A percentile compares a stretch with the other conserved stretches of the same genome.
Conservation (phyloP, 2,888 invertebrate genomes). For the Taphrorychus bicolor region DNA sequence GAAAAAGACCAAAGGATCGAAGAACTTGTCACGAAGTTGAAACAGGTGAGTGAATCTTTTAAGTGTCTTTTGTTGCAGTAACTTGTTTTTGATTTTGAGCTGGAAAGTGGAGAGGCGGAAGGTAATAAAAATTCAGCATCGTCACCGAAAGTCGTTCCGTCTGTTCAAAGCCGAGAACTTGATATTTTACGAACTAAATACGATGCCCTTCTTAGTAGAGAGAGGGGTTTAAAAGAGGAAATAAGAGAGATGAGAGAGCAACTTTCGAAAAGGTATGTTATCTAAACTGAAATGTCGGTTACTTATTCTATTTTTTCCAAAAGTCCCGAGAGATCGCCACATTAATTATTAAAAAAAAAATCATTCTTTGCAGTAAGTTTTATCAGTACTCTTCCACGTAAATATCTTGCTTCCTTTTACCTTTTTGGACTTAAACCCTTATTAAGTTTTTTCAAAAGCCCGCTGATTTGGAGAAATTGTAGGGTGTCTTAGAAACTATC, state of each 20-base stretch:
- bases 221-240: constrained; percentile 63
- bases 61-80: not conserved
- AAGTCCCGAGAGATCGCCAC: no score
- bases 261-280: constrained; percentile 52
- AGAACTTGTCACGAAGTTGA: constrained; percentile 57
- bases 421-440: no score
- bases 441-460: no score
- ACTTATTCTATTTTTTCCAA: no score
- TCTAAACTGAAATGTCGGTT: no score
- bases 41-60: constrained; percentile 50
- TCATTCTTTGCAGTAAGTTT: no score
- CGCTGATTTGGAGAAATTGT: no score
- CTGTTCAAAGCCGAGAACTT: constrained; percentile 55
- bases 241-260: constrained; percentile 59
- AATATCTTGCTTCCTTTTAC: no score
- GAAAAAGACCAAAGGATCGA: constrained; percentile 61
- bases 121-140: not conserved
- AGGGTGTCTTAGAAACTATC: no score
- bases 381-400: no score
- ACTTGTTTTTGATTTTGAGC: not conserved
- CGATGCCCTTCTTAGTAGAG: constrained; percentile 62
- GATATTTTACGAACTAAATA: constrained; percentile 61
- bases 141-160: constrained; percentile 47
- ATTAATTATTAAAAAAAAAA: no score
- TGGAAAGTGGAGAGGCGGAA: constrained; percentile 7